Base-by-base conservation (phyloP, 2,888 invertebrate species). In the Mesoligia furuncula region DNA sequence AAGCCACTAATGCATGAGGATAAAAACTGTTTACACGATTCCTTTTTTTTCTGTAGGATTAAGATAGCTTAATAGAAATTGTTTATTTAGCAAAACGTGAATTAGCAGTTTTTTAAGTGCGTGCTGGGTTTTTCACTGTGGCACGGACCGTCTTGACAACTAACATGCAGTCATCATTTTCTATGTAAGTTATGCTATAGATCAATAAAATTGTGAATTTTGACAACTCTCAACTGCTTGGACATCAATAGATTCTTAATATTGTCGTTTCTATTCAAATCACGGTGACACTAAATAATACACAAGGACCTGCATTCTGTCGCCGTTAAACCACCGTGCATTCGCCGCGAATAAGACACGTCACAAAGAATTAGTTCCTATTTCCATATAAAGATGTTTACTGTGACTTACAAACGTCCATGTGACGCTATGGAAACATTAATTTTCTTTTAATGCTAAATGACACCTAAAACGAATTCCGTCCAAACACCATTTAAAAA, bases 1-100 rank as follows among this genome's bases (percentile, higher is more conserved):
- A 94, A 91, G 88, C 90, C 87, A 85, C 92, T 96, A 95, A 96
- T 95, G 95, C 93, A 95, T 83, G 90, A 90, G 64, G 68, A 80
- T 87, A 87, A 87, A 87, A 87, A 87, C 77, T 87, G 64, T 85
- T 87, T 85, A 88, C 78, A 87, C 73, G 78, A 83, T 79, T 80
- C 77, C 31, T 73, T 77, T 77, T 77, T 83, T 86, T 73, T 67
- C 51, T 71, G 45, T 39, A 72, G 73, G 66, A 80, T 80, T 85
- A 77, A 75, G 74, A 84, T 74, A 84, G 77, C 64, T 73, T 80
- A 76, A 72, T 74, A 84, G 80, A 86, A 86, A 85, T 86, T 76
- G 73, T 80, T 85, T 74, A 79, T 86, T 83, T 79, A 77, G 54
- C 65, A 42, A 61, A 75, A 85, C 27, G 66, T 70, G 68, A n/a